Evolutionary conservation across 2,113 vertebrate species (phyloP).

Genomic region (Notothenia rossii): DNA sequence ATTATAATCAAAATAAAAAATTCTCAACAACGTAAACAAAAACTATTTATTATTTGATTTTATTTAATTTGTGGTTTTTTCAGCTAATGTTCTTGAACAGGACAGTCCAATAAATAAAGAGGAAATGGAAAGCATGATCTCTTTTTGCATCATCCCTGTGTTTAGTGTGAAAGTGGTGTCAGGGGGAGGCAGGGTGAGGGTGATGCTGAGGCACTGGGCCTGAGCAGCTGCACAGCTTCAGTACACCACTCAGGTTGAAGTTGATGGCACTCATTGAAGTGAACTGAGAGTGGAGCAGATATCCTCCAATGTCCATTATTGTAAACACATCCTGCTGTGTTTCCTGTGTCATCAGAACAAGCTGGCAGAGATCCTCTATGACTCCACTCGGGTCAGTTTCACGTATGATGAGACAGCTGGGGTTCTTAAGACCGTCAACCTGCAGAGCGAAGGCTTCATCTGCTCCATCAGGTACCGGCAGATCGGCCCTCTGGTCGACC

Average conservation of each 20-base stretch:
- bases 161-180: no score
- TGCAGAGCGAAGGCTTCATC: conserved; percentile 98
- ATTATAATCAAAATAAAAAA: no score
- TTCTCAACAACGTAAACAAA: no score
- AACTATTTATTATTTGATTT: no score
- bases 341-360: conserved; percentile 84
- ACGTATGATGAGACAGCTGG: conserved; percentile 97
- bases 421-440: conserved; percentile 97
- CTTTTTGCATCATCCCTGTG: background rate
- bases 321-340: conserved; percentile 4
- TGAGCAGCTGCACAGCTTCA: conserved; percentile 7
- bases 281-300: background rate
- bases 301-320: background rate
- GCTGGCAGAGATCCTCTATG: conserved; percentile 96
- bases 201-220: no score
- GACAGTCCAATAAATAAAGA: background rate
- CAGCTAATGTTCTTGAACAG: background rate
- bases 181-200: no score
- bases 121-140: background rate
- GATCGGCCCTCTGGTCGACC: conserved; percentile 95
- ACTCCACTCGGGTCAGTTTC: conserved; percentile 97
- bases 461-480: conserved; percentile 98
- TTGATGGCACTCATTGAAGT: background rate
- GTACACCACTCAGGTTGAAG: conserved; percentile 1
- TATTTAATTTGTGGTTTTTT: no score